Conservation (phyloP, 2,113 vertebrate genomes). For the Numida meleagris region DNA sequence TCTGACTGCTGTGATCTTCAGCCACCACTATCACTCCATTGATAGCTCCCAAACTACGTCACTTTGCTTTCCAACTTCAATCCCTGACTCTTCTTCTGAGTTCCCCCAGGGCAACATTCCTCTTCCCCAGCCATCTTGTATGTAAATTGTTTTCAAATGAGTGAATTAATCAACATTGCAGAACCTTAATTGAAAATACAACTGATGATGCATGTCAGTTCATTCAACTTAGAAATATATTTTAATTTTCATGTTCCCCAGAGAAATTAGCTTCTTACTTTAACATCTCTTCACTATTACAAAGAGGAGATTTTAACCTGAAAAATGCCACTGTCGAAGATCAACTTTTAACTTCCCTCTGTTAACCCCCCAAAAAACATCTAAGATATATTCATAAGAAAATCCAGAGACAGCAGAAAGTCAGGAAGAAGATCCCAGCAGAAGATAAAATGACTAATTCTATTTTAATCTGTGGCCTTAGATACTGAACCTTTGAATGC, state of each 20-base stretch:
- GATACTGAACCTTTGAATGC: not conserved
- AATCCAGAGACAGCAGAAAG: not conserved
- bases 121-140: slow-evolving; percentile 40
- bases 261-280: slow-evolving; percentile 40
- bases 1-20: slow-evolving; percentile 24
- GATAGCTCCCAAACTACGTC: slow-evolving; percentile 37
- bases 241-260: slow-evolving; percentile 42
- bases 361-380: not conserved
- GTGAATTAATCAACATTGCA: slow-evolving; percentile 65
- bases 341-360: not conserved
- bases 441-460: not conserved
- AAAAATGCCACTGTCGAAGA: not conserved
- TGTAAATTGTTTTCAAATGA: slow-evolving; percentile 70
- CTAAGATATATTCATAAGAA: not conserved
- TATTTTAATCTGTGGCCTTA: not conserved
- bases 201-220: slow-evolving; percentile 59
- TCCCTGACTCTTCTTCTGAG: slow-evolving; percentile 20
- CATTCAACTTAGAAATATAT: slow-evolving; percentile 53
- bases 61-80: slow-evolving; percentile 40
- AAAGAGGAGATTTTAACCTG: not conserved
- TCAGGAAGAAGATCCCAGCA: not conserved
- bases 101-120: slow-evolving; percentile 41
- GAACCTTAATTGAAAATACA: slow-evolving; percentile 68
- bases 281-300: not conserved
- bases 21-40: not conserved